Percentiles rank a stretch among this genome's conserved stretches.
Conservation (phyloP, 2,888 invertebrate genomes). For the Cephus rjabovi region DNA sequence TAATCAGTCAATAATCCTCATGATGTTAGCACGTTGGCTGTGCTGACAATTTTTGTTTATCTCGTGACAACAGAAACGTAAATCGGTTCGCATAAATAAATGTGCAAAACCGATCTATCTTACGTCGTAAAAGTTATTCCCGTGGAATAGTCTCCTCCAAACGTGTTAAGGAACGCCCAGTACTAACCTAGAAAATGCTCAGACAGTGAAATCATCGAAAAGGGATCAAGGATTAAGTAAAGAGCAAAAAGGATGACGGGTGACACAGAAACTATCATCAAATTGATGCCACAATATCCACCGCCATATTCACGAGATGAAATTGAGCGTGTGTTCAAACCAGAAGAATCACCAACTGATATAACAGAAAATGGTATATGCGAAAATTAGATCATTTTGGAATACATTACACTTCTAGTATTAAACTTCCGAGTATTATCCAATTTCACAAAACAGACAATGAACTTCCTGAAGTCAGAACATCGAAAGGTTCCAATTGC, state of each 20-base stretch:
- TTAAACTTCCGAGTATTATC: background rate
- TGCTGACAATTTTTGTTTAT: background rate
- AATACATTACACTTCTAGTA: background rate
- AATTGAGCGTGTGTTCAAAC: constrained; percentile 12
- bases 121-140: background rate
- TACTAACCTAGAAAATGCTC: background rate
- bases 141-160: background rate
- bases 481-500: background rate
- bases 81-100: background rate
- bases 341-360: constrained; percentile 8
- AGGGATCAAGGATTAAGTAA: background rate
- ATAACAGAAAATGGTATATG: background rate
- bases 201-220: background rate
- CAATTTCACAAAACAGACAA: background rate
- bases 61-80: background rate
- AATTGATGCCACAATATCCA: constrained; percentile 24
- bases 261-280: constrained; percentile 17
- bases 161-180: background rate
- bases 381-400: background rate
- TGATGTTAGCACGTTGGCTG: background rate
- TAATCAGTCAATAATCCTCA: background rate
- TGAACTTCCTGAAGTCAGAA: background rate
- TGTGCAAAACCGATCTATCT: background rate
- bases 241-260: constrained; percentile 8
- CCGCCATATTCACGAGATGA: constrained; percentile 28